A percentile compares a stretch with the other conserved stretches of the same genome.
phyloP scores from a whole-genome alignment of 2,113 vertebrate species.

The Ochotona princeps region DNA sequence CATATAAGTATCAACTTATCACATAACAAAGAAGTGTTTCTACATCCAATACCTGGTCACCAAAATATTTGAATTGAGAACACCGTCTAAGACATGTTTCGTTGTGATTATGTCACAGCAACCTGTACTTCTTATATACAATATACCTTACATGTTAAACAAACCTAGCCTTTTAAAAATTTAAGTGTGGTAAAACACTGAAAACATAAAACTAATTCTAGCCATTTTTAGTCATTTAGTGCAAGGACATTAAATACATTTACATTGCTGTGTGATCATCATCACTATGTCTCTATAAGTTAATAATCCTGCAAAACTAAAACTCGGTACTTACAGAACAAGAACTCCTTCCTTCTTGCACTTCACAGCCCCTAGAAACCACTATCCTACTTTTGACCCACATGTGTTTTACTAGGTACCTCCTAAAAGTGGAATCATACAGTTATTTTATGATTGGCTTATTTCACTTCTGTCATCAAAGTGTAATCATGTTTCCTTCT shows the following conservation, averaged over 20 bases:
- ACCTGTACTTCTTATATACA: background rate
- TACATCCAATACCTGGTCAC: background rate
- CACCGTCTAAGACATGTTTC: background rate
- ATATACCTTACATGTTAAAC: background rate
- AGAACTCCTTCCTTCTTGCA: background rate
- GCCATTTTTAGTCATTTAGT: background rate
- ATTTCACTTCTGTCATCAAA: background rate
- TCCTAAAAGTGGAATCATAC: background rate
- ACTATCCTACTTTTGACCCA: background rate
- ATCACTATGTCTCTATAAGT: background rate
- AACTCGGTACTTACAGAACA: background rate
- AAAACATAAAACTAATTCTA: conserved; percentile 7
- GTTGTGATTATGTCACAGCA: background rate
- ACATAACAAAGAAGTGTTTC: background rate
- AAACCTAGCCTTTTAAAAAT: background rate
- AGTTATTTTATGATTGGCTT: background rate
- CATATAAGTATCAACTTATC: background rate
- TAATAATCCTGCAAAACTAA: conserved; percentile 25
- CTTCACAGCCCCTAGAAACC: background rate
- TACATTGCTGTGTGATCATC: background rate
- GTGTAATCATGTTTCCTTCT: background rate
- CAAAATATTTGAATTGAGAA: background rate
- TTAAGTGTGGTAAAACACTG: background rate
- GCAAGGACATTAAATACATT: background rate
- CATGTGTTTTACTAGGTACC: background rate